Evolutionary conservation across 2,797 vertebrate species (phyloP).

Genomic region (Sphenopsis melanotis): DNA sequence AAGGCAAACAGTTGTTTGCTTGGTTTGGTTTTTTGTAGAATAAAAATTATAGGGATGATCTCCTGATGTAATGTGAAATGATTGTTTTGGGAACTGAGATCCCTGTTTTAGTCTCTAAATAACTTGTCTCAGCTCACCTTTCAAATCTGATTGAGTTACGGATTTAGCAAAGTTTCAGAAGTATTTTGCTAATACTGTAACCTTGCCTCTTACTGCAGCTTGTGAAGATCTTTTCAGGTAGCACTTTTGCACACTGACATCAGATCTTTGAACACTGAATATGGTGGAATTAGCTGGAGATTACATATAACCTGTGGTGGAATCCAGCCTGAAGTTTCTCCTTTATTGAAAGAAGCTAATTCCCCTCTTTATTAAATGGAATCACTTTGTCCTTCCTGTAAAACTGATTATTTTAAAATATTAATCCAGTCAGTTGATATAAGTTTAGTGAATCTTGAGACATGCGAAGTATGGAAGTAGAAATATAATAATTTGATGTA

Average conservation of each 20-base stretch:
- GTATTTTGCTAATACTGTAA: background rate
- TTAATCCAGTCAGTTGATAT: background rate
- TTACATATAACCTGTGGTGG: background rate
- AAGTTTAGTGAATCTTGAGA: conserved; percentile 32
- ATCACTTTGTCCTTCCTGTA: background rate
- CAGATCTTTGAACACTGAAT: background rate
- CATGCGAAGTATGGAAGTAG: background rate
- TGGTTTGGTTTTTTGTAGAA: fast-evolving
- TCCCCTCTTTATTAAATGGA: background rate
- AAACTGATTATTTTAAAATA: background rate
- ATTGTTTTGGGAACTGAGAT: background rate
- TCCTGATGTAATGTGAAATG: background rate
- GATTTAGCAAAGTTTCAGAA: background rate
- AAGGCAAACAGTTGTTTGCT: background rate
- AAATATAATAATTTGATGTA: background rate
- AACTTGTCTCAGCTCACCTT: background rate
- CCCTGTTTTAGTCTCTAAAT: background rate
- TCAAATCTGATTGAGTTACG: background rate
- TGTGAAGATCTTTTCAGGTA: background rate
- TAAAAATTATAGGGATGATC: background rate
- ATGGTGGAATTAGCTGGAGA: background rate
- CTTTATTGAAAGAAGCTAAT: background rate
- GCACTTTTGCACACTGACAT: background rate
- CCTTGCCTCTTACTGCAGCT: background rate
- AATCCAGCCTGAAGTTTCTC: background rate